Evolutionary conservation across 2,113 vertebrate genomes (phyloP).

Genomic region (Solenodon paradoxus): DNA sequence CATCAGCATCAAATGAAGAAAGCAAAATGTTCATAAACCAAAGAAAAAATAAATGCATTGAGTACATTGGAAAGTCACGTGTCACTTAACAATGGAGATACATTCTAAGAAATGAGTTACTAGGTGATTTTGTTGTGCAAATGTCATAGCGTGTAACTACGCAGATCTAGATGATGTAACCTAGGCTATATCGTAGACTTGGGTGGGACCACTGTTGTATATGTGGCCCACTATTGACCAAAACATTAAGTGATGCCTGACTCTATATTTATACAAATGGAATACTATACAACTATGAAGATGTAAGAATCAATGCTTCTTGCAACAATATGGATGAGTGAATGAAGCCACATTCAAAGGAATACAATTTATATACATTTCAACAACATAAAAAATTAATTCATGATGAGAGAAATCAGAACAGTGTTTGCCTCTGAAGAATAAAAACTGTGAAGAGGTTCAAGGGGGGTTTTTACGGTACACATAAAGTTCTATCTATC

Average conservation of each 20-base stretch:
- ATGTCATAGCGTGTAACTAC: no score
- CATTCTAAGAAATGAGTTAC: no score
- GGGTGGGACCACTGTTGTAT: no score
- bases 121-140: no score
- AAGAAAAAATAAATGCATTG: background rate
- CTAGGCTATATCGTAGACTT: no score
- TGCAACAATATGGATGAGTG: background rate
- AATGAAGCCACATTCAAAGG: background rate
- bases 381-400: background rate
- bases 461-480: background rate
- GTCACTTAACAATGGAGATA: background rate
- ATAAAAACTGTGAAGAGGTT: background rate
- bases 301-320: background rate
- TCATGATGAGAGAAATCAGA: background rate
- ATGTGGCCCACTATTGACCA: no score
- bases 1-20: background rate
- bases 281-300: background rate
- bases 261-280: background rate
- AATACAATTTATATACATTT: background rate
- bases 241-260: no score
- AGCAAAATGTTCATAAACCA: background rate
- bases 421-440: background rate
- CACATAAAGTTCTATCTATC: background rate
- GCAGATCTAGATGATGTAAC: no score
- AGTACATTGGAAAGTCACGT: background rate